Base-by-base conservation (phyloP, 2,113 vertebrate genomes). In the Pongo abelii region DNA sequence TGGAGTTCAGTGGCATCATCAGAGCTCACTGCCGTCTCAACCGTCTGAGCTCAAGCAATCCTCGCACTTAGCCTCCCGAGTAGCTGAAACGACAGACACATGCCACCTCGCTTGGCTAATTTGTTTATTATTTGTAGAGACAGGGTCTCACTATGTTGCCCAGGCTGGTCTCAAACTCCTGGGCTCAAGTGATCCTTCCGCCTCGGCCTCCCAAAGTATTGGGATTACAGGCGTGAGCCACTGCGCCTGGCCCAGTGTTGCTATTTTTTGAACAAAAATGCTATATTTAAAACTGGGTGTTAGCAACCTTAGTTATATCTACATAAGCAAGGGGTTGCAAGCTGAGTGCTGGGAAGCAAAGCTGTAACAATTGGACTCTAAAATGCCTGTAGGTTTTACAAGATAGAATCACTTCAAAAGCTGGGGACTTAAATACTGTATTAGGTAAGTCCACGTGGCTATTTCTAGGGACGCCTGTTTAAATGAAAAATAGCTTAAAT, bases 401-500 rank as follows among this genome's bases (percentile, higher is more conserved):
- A 32, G 35, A 50, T 0, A 0, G 5, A 91, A 18, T 23, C 59
- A 69, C 35, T 78, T 89, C 38, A 59, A 86, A 88, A 93, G 69
- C 17, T 30, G 48, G 50, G 35, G 6, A 43, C 55, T 67, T 32
- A n/a, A 74, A 10, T 80, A 46, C 1, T 46, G 8, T 16, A 17
- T 8, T 23, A 50, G 38, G 38, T 69, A 67, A 46, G 48, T 52
- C 2, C 70, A 57, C 1, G 10, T 5, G 40, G 23, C 50, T 83
- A 84, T 46, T 92, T 92, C 87, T 90, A 95, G 77, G 59, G 81
- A 91, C 17, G 38, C 3, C 46, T 64, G 38, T 32, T 46, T 40
- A 50, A 46, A 84, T 74, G 35, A 59, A 93, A 89, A 84, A 69
- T 4, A 48, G 14, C 43, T 81, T 38, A 20, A 52, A 59, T 46